These are phyloP conservation scores for Poeciliopsis paucimaculata DNA, from an alignment of 2,797 vertebrate genomes.

Conservation along the genomic window DNA sequence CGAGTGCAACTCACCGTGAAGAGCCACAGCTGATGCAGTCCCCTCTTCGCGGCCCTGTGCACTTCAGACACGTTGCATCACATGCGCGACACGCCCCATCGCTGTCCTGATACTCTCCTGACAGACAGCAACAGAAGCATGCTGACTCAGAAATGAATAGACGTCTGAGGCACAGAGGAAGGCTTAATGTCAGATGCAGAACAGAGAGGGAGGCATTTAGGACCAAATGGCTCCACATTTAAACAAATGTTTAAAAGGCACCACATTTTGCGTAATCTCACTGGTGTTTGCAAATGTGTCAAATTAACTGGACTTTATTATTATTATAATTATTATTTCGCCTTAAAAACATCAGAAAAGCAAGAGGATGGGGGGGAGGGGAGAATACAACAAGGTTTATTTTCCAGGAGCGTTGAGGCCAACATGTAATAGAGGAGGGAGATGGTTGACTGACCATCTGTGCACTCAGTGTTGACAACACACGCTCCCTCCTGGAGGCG, in stretches of 20 bases:
- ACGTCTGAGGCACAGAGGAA: constrained; percentile 21
- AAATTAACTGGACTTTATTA: background rate
- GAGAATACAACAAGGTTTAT: background rate
- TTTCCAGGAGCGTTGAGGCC: constrained; percentile 19
- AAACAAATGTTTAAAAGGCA: background rate
- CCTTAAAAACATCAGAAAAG: background rate
- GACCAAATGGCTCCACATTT: background rate
- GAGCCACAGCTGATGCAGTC: constrained; percentile 85
- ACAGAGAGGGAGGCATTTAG: constrained; percentile 7
- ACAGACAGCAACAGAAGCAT: constrained; percentile 21
- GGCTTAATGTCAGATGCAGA: constrained; percentile 25
- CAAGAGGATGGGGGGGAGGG: too few relatives aligned
- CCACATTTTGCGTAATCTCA: background rate
- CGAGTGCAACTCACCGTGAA: constrained; percentile 77
- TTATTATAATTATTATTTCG: too few relatives aligned
- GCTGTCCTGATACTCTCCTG: constrained; percentile 86
- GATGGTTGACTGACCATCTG: constrained; percentile 87
- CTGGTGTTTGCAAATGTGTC: background rate
- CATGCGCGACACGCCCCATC: constrained; percentile 82
- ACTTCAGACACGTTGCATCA: constrained; percentile 86
- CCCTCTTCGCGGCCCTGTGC: constrained; percentile 81
- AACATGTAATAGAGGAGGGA: constrained; percentile 20
- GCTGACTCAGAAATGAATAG: constrained; percentile 44
- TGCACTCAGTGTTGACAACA: constrained; percentile 87
- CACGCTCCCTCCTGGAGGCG: constrained; percentile 87